These are phyloP conservation scores for Musca vetustissima DNA, from an alignment of 1,140 invertebrate genomes.

Conservation along the genomic window DNA sequence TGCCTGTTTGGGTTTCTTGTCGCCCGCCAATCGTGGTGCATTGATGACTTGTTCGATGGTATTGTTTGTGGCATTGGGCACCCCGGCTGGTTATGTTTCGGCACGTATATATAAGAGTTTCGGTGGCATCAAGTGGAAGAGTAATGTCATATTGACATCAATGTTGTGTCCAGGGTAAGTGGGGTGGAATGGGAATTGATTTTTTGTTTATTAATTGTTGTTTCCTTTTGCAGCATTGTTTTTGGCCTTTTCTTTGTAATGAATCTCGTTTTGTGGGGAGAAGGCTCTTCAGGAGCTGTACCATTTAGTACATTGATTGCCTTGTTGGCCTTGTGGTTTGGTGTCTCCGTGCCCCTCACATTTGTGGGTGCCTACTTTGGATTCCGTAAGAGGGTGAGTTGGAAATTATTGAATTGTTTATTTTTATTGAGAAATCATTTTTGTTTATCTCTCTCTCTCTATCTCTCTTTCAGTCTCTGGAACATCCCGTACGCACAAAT, in stretches of 20 bases:
- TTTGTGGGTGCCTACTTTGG: conserved; percentile 98
- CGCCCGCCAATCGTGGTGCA: conserved; percentile 96
- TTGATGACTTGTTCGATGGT: conserved; percentile 97
- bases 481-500: conserved; percentile 96
- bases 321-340: conserved; percentile 94
- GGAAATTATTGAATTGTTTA: neutral
- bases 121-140: conserved; percentile 97
- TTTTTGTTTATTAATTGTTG: neutral
- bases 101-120: conserved; percentile 98
- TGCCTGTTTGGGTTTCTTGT: conserved; percentile 96
- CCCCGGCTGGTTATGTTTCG: conserved; percentile 93
- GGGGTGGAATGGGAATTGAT: neutral
- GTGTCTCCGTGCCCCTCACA: conserved; percentile 96
- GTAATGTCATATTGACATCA: conserved; percentile 93
- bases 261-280: conserved; percentile 94
- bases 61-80: conserved; percentile 92
- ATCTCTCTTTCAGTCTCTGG: conserved; percentile 75
- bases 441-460: conserved; percentile 3
- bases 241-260: conserved; percentile 95
- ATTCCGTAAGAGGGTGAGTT: conserved; percentile 89
- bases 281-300: conserved; percentile 92
- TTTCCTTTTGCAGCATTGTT: conserved; percentile 73
- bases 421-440: neutral
- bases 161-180: conserved; percentile 91
- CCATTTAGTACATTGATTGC: conserved; percentile 98